Evolutionary conservation across 2,113 vertebrate species (phyloP).

Genomic region (Pongo abelii): DNA sequence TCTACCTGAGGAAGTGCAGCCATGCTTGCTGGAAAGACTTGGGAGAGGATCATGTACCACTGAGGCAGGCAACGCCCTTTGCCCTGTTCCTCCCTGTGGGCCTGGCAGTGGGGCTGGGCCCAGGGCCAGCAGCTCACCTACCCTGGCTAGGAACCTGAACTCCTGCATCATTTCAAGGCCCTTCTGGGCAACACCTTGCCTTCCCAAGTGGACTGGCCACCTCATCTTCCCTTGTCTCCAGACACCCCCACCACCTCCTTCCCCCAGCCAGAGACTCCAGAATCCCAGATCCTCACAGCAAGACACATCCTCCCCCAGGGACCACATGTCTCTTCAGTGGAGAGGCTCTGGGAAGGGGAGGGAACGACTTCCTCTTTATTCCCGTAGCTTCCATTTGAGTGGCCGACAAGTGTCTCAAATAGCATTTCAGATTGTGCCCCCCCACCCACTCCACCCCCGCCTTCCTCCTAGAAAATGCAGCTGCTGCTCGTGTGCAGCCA

Average conservation of each 20-base stretch:
- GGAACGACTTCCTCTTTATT: background rate
- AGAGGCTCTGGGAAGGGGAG: background rate
- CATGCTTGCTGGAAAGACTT: background rate
- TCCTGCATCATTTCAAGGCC: background rate
- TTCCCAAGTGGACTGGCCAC: background rate
- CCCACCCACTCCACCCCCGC: background rate
- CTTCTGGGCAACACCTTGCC: background rate
- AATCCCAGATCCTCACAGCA: accelerated
- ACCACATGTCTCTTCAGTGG: accelerated
- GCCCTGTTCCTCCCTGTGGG: background rate
- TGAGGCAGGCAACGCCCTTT: no score
- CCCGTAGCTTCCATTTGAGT: background rate
- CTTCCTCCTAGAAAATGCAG: background rate
- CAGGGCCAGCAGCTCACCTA: background rate
- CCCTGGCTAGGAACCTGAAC: background rate
- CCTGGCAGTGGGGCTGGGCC: background rate
- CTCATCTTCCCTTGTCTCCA: background rate
- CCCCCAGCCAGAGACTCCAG: background rate
- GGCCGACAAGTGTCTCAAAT: background rate
- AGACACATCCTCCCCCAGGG: background rate
- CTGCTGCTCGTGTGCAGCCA: no score
- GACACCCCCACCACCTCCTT: background rate
- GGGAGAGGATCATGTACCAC: background rate
- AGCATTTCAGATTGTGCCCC: background rate
- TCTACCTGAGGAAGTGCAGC: background rate